Conservation (phyloP, 2,113 vertebrate species). For the Porphyrio hochstetteri region DNA sequence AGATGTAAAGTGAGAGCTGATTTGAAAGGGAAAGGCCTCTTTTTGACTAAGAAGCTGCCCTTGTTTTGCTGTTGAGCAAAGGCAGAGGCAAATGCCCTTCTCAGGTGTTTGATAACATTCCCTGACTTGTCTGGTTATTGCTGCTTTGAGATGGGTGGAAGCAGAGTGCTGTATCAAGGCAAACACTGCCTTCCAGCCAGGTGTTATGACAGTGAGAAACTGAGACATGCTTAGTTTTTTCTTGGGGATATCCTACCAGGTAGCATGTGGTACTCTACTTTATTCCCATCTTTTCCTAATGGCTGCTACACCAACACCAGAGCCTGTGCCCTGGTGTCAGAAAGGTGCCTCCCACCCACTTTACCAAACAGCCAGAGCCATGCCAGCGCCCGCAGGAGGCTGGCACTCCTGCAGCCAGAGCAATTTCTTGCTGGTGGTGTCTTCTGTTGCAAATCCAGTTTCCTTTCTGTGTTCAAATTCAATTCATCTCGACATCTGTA, state of each 20-base stretch:
- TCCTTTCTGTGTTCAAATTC: background rate
- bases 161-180: fast-evolving
- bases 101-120: background rate
- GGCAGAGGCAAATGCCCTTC: background rate
- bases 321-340: background rate
- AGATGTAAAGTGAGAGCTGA: background rate
- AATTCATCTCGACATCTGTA: background rate
- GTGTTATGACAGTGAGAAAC: background rate
- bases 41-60: background rate
- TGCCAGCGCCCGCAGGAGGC: background rate
- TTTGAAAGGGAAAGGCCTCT: background rate
- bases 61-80: background rate
- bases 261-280: background rate
- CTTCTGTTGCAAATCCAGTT: background rate
- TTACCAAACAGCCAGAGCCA: fast-evolving
- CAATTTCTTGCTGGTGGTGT: background rate
- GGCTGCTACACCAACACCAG: background rate
- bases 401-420: background rate
- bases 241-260: background rate
- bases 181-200: background rate
- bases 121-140: background rate
- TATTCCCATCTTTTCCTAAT: background rate
- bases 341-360: fast-evolving
- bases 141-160: background rate
- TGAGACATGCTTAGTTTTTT: background rate